Evolutionary conservation across 1,140 invertebrate species (phyloP), one percentile per base, ranked within the genome.

Genomic region (Microplitis mediator): DNA sequence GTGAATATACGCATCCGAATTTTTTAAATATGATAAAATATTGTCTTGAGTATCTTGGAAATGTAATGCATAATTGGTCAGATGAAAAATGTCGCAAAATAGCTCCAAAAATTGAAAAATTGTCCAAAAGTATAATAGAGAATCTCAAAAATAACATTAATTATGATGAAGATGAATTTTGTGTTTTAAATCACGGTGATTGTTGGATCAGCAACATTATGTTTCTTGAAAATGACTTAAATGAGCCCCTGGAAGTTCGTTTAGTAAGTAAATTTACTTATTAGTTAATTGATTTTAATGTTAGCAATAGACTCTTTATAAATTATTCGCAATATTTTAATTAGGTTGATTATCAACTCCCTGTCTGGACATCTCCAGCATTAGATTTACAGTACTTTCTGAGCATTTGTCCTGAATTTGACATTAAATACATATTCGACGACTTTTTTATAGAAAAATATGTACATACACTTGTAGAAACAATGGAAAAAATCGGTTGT

Each of bases 321-420:
- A 23, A 23, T 23, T 23, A 23, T 23, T 23, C 23, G 23, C 23
- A 23, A 23, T 23, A 2, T 9, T 67, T 67, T 23, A 32, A 39
- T 58, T 62, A 85, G 82, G 74, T 89, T 14, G 88, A 89, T 71
- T 89, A 84, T 72, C 88, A 89, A 80, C 78, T 86, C 71, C 52
- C 71, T n/a, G 76, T 85, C n/a, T 85, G 83, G 54, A 80, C 81
- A 3, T 88, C 85, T 23, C 86, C 86, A 4, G 86, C 79, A 2
- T 78, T 88, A 4, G 88, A 89, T 75, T 51, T 89, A 2, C 73
- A 85, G 8, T 88, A 87, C 58, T 88, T 88, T 56, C 71, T 88
- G n/a, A 80, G 79, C 51, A 84, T 83, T 5, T 87, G 85, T 71
- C 80, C 82, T 0, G 74, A 76, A 5, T 32, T 73, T 5, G 45